phyloP scores from a whole-genome alignment of 2,113 vertebrate species.

The Pantherophis guttatus region DNA sequence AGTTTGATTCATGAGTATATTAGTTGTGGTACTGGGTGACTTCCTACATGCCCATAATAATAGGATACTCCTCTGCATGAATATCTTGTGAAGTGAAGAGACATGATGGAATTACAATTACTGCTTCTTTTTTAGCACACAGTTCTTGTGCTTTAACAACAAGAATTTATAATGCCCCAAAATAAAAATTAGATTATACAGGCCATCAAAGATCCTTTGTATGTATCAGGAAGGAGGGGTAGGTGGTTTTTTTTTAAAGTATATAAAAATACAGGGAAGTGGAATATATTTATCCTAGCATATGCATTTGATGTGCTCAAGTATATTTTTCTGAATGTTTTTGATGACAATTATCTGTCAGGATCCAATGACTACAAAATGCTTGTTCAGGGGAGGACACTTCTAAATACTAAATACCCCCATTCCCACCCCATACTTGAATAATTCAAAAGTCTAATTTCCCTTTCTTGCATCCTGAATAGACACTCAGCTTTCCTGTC shows the following conservation, averaged over 20 bases:
- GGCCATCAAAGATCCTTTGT: background rate
- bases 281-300: background rate
- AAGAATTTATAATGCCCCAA: conserved; percentile 11
- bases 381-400: fast-evolving
- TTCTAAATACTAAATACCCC: fast-evolving
- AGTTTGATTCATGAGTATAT: conserved; percentile 5
- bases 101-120: conserved; percentile 4
- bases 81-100: background rate
- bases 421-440: background rate
- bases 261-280: background rate
- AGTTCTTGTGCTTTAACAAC: background rate
- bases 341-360: background rate
- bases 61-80: fast-evolving
- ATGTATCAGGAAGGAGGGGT: background rate
- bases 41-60: background rate
- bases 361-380: background rate
- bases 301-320: background rate
- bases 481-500: background rate
- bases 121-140: background rate
- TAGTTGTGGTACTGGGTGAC: conserved; percentile 4
- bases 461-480: background rate
- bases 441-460: conserved; percentile 20
- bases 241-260: background rate
- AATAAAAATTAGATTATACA: conserved; percentile 5
- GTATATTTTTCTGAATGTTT: background rate